phyloP scores from a whole-genome alignment of 2,888 invertebrate species.

The Candidula unifasciata region DNA sequence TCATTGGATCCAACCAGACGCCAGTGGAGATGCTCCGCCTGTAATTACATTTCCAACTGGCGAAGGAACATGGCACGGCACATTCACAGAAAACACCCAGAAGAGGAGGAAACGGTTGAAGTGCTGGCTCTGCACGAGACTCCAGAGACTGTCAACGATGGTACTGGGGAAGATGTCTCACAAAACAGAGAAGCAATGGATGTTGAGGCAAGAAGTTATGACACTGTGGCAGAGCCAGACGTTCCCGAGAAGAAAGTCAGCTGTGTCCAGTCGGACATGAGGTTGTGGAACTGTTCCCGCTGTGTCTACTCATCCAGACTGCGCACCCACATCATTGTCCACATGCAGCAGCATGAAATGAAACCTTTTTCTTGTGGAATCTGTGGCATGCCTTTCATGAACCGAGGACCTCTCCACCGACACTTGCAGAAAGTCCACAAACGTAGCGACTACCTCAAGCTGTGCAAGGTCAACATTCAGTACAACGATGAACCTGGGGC shows the following conservation, averaged over 20 bases:
- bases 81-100: constrained; percentile 82
- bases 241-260: not conserved
- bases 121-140: constrained; percentile 66
- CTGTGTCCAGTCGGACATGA: constrained; percentile 34
- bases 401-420: constrained; percentile 76
- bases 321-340: constrained; percentile 69
- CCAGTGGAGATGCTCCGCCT: constrained; percentile 91
- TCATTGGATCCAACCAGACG: constrained; percentile 48
- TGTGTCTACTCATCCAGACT: constrained; percentile 83
- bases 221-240: not conserved
- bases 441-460: constrained; percentile 58
- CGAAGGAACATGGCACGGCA: constrained; percentile 98
- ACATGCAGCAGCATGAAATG: constrained; percentile 69
- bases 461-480: constrained; percentile 62
- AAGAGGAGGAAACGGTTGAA: constrained; percentile 54
- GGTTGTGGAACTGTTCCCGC: constrained; percentile 88
- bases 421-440: constrained; percentile 71
- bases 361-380: constrained; percentile 73
- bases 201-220: not conserved
- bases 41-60: constrained; percentile 96
- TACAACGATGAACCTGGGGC: constrained; percentile 52
- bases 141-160: constrained; percentile 58
- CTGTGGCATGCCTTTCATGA: constrained; percentile 77
- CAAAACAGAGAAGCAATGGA: not conserved
- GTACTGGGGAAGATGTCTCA: not conserved